Base-by-base conservation (phyloP, 2,113 vertebrate genomes). In the Pangasianodon gigas region DNA sequence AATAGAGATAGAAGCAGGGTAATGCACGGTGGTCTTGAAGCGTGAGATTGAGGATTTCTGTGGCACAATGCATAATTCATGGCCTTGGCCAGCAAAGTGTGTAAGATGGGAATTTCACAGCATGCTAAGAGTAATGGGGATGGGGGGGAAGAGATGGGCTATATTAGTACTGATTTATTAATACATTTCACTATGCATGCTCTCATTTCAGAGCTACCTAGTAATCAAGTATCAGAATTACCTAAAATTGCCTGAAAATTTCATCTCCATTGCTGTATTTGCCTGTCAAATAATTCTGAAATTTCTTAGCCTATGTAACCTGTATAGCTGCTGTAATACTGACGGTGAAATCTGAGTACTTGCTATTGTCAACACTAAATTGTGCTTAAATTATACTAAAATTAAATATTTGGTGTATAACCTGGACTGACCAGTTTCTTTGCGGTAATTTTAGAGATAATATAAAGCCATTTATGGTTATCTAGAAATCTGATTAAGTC, bases 31-130 rank as follows among this genome's bases (percentile, higher is more conserved):
- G 96, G 96, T 98, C 97, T 96, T 97, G 97, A 99, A 98, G 98
- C 98, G 97, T 97, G 97, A 99, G 97, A 99, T 96, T 96, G 96
- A 97, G 96, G 96, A 96, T 99, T 98, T 99, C 97, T 99, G 97
- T 97, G 97, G 97, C 97, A 97, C 97, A 96, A 99, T 99, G 98
- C 97, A 99, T 99, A 98, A 99, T 99, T 99, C 98, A 99, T 99
- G 96, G 96, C 95, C 97, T 97, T 95, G 95, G 96, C 96, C 98
- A 97, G 98, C 97, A 98, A 98, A 98, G 97, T 99, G 97, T 98
- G 97, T 98, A 98, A 99, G 98, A 99, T 99, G 98, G 98, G 97
- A 98, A 98, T 99, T 99, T 98, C 98, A 98, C 97, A 99, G 97
- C 94, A 93, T 97, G 97, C 97, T 97, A 96, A 97, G 97, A 98